Evolutionary conservation across 2,113 vertebrate genomes (phyloP), one percentile per base, ranked within the genome.

Genomic region (Aspidoscelis tigris): DNA sequence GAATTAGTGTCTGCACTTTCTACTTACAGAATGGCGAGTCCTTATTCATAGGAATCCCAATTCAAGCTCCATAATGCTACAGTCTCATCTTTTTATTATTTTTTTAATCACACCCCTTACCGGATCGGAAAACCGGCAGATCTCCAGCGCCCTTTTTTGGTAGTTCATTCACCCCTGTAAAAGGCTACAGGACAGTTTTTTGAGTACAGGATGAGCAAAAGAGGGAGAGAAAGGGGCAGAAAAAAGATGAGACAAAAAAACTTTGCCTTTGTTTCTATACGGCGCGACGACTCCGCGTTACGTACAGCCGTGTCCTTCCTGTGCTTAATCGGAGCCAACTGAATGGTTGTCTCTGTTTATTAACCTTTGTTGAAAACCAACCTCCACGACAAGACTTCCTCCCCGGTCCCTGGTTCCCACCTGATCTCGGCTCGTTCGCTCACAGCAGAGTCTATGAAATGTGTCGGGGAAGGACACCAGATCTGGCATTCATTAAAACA

Each of bases 341-440:
- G 98, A 98, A 97, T 97, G 97, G 33, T 97, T 98, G 98, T 98
- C 98, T 97, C 97, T 99, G 96, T 98, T 97, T 97, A 98, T 99
- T 99, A 99, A 99, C 98, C 97, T 98, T 97, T 97, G 97, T 96
- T 97, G 98, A 98, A 98, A 99, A 96, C 96, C 96, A 97, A 97
- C 33, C 33, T 33, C 33, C 97, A 97, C 97, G 96, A 16, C 2
- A 3, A 26, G 2, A n/a, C 22, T 66, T 43, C 58, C 82, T 65
- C 24, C 24, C 22, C 2, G 8, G 1, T 8, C 71, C 9, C 96
- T 92, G 58, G 12, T 96, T 18, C 69, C 97, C 93, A 95, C 91
- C 97, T 98, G 97, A 97, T 98, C 97, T 97, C 96, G 94, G 96
- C 97, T 98, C 97, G 97, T 98, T 97, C 97, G 12, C 96, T 95